Evolutionary conservation across 2,888 invertebrate genomes (phyloP), one percentile per base, ranked within the genome.

Genomic region (Hipparchia semele): DNA sequence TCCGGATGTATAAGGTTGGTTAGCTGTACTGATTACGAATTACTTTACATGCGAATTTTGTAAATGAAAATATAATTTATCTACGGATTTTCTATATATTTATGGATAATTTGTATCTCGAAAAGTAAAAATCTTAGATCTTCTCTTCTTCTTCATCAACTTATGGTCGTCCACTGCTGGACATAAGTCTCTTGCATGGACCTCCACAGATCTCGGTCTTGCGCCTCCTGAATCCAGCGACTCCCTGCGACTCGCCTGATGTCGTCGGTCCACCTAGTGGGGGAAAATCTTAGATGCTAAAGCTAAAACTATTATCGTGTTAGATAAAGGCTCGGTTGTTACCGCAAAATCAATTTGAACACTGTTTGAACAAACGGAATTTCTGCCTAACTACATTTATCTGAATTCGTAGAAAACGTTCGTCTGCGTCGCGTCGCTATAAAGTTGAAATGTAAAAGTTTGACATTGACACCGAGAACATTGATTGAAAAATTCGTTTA

Each of bases 11-110:
- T 62, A 62, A 13, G 13, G 13, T 49, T 46, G 10, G 62, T 46
- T n/a, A 45, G 13, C 61, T 13, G 6, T 49, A 8, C 46, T 62
- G 62, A 62, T 62, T 62, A 49, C 62, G 46, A 62, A 62, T 62
- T 49, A 13, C 8, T 62, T 62, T 1, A 10, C 39, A 10, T 10
- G 39, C 9, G 58, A 13, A 8, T 58, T 23, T 23, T 13, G 3
- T 6, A 2, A 13, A 7, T 6, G 49, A 3, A 49, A 7, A 6
- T 7, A 49, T 49, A 49, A 49, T 7, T 49, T 23, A 23, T 23
- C 23, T 23, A 23, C 23, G 23, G 23, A 23, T 23, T 23, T 23
- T 23, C 23, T 23, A 23, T 23, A 23, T 23, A 23, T 23, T 23
- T 23, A 23, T 23, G 23, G 23, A 23, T 23, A 23, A n/a, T n/a